Evolutionary conservation across 2,797 vertebrate genomes (phyloP).

Genomic region (Xenops minutus): DNA sequence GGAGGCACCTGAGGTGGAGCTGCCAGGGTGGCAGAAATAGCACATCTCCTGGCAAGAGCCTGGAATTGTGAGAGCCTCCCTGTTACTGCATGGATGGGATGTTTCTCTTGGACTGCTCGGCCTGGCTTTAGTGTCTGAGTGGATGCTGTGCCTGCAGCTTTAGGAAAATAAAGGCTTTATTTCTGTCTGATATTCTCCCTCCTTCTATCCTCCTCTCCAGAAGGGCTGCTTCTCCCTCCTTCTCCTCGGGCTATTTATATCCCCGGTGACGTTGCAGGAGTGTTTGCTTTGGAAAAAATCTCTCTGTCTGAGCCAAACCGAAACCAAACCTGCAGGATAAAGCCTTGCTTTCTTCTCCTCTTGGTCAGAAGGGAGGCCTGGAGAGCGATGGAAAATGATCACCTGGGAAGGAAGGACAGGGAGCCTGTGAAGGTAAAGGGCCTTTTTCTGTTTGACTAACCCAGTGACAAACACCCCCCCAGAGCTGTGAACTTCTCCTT

Average conservation of each 20-base stretch:
- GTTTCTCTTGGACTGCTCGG: not conserved
- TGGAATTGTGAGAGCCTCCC: not conserved
- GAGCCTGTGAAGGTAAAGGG: not conserved
- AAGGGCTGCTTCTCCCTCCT: not conserved
- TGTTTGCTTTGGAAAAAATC: slow-evolving; percentile 15
- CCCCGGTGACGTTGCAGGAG: not conserved
- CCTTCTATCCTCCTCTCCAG: not conserved
- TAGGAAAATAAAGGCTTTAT: not conserved
- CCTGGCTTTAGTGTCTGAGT: not conserved
- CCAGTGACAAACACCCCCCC: not conserved
- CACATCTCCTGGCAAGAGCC: not conserved
- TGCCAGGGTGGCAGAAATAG: not conserved
- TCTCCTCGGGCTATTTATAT: not conserved
- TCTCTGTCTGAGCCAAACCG: not conserved
- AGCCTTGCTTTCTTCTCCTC: not conserved
- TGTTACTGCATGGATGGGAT: fast-evolving
- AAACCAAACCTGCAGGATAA: not conserved
- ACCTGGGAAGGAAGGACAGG: not conserved
- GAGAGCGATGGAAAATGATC: not conserved
- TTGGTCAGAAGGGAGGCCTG: not conserved
- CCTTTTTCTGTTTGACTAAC: not conserved
- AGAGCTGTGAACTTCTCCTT: not conserved
- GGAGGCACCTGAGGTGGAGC: not conserved
- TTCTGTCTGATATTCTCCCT: not conserved
- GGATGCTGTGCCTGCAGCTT: not conserved